Conservation (phyloP, 92 coral and sea anemone genomes). For the Porites divaricata region DNA sequence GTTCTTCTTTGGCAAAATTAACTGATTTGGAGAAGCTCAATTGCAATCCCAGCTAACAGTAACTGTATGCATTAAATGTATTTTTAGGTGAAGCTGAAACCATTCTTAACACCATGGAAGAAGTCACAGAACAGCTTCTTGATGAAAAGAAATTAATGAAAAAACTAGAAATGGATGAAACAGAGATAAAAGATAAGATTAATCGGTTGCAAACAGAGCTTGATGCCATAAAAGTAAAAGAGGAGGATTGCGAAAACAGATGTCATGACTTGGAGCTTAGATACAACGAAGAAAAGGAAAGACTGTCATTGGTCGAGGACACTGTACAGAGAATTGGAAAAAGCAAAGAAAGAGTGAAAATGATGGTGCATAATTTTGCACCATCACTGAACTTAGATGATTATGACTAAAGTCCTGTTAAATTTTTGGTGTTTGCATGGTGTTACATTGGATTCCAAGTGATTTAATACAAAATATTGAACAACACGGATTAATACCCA, state of each 20-base stretch:
- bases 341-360: conserved; percentile 94
- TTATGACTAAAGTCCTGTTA: conserved; percentile 37
- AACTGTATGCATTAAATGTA: not conserved
- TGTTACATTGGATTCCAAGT: no score
- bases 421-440: not conserved
- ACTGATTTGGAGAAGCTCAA: no score
- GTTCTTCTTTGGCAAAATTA: no score
- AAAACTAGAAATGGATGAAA: conserved; percentile 81
- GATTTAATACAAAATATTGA: no score
- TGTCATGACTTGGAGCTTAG: conserved; percentile 77
- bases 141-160: conserved; percentile 88
- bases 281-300: conserved; percentile 86
- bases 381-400: conserved; percentile 86
- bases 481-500: no score
- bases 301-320: conserved; percentile 87
- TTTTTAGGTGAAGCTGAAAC: conserved; percentile 88
- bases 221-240: conserved; percentile 59
- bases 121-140: conserved; percentile 81
- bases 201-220: conserved; percentile 79
- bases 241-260: conserved; percentile 68
- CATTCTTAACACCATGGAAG: conserved; percentile 87
- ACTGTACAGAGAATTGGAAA: conserved; percentile 89
- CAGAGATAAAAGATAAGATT: conserved; percentile 75
- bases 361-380: conserved; percentile 95
- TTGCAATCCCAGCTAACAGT: not conserved